Percentiles rank a stretch among this genome's conserved stretches.
These are phyloP conservation scores for Glaucomys volans DNA, from an alignment of 2,113 vertebrate species.

Conservation along the genomic window DNA sequence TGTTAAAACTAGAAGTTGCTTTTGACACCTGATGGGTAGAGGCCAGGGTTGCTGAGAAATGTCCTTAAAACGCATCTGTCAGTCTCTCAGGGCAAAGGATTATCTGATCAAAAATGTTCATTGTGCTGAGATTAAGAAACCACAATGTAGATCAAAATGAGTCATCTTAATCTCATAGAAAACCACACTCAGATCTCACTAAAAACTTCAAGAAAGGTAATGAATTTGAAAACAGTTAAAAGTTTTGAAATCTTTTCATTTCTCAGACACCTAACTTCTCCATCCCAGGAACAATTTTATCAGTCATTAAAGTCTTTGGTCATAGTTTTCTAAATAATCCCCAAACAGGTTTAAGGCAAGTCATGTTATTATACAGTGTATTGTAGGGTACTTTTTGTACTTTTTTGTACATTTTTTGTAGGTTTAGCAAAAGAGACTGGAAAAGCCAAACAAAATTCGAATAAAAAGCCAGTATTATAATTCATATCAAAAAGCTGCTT, in stretches of 20 bases:
- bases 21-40: not conserved
- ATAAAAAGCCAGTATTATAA: not conserved
- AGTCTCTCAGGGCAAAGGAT: not conserved
- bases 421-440: not conserved
- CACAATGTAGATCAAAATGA: not conserved
- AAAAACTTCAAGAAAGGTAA: not conserved
- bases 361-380: not conserved
- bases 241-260: not conserved
- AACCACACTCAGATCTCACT: not conserved
- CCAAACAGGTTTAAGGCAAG: not conserved
- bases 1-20: not conserved
- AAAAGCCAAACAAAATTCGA: not conserved
- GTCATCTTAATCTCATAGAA: not conserved
- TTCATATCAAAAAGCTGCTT: not conserved
- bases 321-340: not conserved
- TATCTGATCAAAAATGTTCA: not conserved
- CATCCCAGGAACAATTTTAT: not conserved
- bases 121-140: not conserved
- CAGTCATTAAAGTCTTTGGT: not conserved
- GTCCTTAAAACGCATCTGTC: not conserved
- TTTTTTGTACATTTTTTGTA: not conserved
- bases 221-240: constrained; percentile 28
- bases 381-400: not conserved
- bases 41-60: not conserved
- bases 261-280: not conserved